Evolutionary conservation across 53 echinoderm and acorn worm species (phyloP).

Genomic region (Zoroaster sp.): DNA sequence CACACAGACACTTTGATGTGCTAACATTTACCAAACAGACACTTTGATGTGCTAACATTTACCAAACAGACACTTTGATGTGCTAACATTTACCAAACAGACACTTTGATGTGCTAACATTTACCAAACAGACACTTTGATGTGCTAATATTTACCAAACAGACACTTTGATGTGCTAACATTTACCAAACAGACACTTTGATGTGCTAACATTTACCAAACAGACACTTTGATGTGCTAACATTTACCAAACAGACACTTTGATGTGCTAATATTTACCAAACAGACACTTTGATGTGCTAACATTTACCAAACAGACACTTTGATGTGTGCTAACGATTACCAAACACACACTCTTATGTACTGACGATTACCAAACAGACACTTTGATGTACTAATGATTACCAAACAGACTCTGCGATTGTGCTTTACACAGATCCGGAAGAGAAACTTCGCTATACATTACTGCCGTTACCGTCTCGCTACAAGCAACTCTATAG

Average conservation of each 20-base stretch:
- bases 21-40: neutral
- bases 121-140: neutral
- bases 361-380: neutral
- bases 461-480: constrained; percentile 78
- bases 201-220: no score
- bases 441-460: constrained; percentile 64
- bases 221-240: neutral
- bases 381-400: neutral
- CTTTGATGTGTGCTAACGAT: no score
- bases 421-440: constrained; percentile 51
- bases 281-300: neutral
- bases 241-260: no score
- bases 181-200: no score
- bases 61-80: no score
- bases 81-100: no score
- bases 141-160: neutral
- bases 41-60: neutral
- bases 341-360: neutral
- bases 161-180: no score
- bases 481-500: constrained; percentile 83
- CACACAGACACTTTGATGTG: no score
- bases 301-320: neutral
- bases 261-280: no score
- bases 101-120: neutral
- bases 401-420: neutral